These are phyloP conservation scores for Petrocephalus microphthalmus DNA, from an alignment of 2,113 vertebrate species.

Conservation along the genomic window DNA sequence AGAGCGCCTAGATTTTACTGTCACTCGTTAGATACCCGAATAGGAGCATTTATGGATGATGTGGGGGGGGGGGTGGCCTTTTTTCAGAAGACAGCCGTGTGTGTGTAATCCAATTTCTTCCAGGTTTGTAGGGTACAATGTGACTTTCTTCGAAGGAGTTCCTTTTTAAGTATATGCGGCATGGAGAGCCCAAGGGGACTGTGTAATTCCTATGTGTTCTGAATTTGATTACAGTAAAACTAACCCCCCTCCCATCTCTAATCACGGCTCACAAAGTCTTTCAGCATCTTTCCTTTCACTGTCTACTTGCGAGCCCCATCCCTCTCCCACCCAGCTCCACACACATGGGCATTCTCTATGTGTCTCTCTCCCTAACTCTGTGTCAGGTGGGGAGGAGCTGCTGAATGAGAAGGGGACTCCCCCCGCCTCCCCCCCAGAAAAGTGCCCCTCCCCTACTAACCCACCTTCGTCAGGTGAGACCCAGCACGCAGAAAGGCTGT, in stretches of 20 bases:
- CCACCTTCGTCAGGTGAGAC: conserved; percentile 63
- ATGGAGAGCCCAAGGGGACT: neutral
- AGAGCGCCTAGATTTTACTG: no score
- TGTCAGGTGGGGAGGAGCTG: conserved; percentile 61
- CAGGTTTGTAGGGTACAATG: neutral
- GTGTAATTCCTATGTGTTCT: neutral
- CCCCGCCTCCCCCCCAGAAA: conserved; percentile 55
- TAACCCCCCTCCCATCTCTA: neutral
- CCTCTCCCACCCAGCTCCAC: neutral
- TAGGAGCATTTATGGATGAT: neutral
- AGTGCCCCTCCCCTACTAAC: conserved; percentile 45
- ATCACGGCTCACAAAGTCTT: neutral
- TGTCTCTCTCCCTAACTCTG: conserved; percentile 29
- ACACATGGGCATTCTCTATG: neutral
- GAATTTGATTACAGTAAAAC: conserved; percentile 7
- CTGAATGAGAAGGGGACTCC: conserved; percentile 52
- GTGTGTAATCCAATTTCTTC: neutral
- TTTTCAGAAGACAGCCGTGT: neutral
- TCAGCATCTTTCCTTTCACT: neutral
- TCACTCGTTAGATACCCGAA: neutral
- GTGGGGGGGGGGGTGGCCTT: neutral
- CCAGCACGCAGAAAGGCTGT: conserved; percentile 13
- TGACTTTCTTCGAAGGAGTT: neutral
- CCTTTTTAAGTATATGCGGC: neutral
- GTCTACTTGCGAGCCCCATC: neutral